Evolutionary conservation across 2,888 invertebrate genomes (phyloP), one percentile per base, ranked within the genome.

Genomic region (Synergus umbraculus): DNA sequence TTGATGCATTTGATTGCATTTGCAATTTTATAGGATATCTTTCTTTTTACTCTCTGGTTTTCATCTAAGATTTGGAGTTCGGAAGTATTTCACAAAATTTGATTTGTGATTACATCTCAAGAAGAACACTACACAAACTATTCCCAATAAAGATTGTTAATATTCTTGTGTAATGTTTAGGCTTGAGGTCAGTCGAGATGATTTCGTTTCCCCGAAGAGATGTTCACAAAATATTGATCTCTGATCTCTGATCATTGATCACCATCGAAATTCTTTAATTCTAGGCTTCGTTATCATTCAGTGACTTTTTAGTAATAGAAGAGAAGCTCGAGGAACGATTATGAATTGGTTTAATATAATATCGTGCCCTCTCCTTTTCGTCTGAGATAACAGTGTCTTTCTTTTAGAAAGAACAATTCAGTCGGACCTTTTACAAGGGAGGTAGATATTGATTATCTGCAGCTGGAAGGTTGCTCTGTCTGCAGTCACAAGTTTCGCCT

Each of bases 401-500:
- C 60, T 7, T 76, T 41, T 15, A 15, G 46, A 54, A 73, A 54
- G 18, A 9, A 44, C 29, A 65, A 60, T 64, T 82, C 82, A 83
- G 82, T 83, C 83, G 69, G 77, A 79, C 69, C 69, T 81, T 67
- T 82, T 84, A 82, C 41, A 81, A 80, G 44, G 84, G 88, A 79
- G 89, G 89, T 82, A 89, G 85, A 69, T 90, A 89, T 67, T 87
- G 85, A 80, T 89, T 89, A 69, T 80, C 82, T 60, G 85, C 85
- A 12, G 83, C 44, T 13, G 88, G 86, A 18, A 87, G 81, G 58
- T 86, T 85, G 37, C 88, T 88, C 46, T 88, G 86, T 58, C 88
- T 88, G 76, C 89, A 90, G 29, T 90, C 88, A 78, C 89, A 89
- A 4, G 84, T 83, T 63, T 86, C 83, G 5, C 82, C 85, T 22